Conservation (phyloP, 2,113 vertebrate genomes). For the Corvus cornix region DNA sequence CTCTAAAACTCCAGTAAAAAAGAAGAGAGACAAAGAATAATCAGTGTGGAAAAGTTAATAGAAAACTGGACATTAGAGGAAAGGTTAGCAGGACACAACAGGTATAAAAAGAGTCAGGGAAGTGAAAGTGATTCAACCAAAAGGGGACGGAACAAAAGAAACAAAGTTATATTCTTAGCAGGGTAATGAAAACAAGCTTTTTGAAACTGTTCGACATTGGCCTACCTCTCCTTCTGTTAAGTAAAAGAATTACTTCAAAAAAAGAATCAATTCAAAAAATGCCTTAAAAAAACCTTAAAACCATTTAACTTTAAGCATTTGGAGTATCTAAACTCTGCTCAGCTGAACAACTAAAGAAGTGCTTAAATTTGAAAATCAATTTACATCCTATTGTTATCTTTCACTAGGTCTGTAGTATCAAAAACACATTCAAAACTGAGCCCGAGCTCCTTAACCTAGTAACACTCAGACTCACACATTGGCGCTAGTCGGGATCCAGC, state of each 20-base stretch:
- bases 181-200: neutral
- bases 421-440: neutral
- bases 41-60: neutral
- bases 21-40: neutral
- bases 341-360: neutral
- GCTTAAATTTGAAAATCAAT: neutral
- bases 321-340: neutral
- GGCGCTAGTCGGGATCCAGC: neutral
- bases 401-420: neutral
- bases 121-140: neutral
- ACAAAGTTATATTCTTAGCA: neutral
- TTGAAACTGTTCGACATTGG: neutral
- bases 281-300: neutral
- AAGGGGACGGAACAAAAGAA: neutral
- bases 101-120: neutral
- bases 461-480: neutral
- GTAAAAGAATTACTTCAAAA: neutral
- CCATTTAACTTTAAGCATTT: neutral
- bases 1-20: neutral
- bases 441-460: neutral
- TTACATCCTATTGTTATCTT: neutral
- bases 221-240: neutral
- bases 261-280: neutral
- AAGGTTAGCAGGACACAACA: constrained; percentile 3
- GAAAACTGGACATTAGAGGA: neutral